phyloP scores from a whole-genome alignment of 92 coral and sea anemone genomes.

The Bergia sp. region DNA sequence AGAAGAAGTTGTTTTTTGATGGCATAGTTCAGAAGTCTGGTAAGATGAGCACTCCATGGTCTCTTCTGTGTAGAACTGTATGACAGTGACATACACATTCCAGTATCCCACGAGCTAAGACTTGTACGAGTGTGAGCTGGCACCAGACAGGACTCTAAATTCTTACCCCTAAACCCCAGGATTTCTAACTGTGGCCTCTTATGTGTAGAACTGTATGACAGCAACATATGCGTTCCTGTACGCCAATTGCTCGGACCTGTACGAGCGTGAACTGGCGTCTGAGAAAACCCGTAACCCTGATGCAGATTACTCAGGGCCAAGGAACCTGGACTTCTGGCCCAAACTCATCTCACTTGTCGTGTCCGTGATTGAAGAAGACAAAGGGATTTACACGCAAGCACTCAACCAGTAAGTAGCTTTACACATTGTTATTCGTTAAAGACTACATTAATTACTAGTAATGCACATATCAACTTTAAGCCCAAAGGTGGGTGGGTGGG shows the following conservation, averaged over 20 bases:
- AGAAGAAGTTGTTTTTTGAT: too few relatives aligned
- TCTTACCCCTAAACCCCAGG: not conserved
- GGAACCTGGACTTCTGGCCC: constrained; percentile 98
- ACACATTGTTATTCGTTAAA: not conserved
- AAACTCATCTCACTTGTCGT: constrained; percentile 93
- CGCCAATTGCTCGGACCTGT: constrained; percentile 90
- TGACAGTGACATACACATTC: constrained; percentile 84
- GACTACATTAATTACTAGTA: not conserved
- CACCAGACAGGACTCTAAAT: constrained; percentile 53
- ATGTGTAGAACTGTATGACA: constrained; percentile 83
- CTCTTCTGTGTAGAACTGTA: constrained; percentile 70
- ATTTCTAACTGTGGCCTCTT: too few relatives aligned
- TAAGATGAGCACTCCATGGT: not conserved
- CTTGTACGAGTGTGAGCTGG: constrained; percentile 79
- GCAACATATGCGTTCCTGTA: constrained; percentile 88
- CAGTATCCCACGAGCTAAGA: constrained; percentile 82
- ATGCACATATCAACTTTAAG: not conserved
- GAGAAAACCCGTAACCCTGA: constrained; percentile 60
- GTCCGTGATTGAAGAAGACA: constrained; percentile 95
- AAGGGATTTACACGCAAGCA: constrained; percentile 86
- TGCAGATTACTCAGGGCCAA: constrained; percentile 78
- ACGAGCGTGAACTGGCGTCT: constrained; percentile 84
- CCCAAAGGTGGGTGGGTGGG: too few relatives aligned
- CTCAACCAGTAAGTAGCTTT: constrained; percentile 82
- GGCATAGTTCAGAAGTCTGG: not conserved